Percentiles rank a stretch among this genome's conserved stretches.
phyloP scores from a whole-genome alignment of 2,888 invertebrate genomes.

The Heliconius charithonia region DNA sequence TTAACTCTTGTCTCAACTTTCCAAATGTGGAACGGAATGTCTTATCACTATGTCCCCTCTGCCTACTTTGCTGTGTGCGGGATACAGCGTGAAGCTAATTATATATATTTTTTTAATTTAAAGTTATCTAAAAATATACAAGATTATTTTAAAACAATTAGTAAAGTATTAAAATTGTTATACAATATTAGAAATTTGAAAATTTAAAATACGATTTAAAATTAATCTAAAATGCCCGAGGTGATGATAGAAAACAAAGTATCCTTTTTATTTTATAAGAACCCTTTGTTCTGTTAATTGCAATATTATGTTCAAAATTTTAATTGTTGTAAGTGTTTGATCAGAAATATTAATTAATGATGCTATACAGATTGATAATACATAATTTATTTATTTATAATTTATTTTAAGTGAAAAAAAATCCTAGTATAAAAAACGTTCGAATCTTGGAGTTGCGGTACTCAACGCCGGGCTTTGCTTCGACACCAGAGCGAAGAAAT shows the following conservation, averaged over 20 bases:
- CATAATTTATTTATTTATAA: too few relatives aligned
- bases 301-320: slow-evolving; percentile 72
- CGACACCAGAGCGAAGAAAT: too few relatives aligned
- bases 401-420: too few relatives aligned
- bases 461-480: too few relatives aligned
- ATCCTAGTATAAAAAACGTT: too few relatives aligned
- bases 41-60: too few relatives aligned
- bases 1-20: neutral
- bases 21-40: too few relatives aligned
- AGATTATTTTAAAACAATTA: neutral
- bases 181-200: slow-evolving; percentile 49
- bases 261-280: slow-evolving; percentile 68
- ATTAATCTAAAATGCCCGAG: slow-evolving; percentile 68
- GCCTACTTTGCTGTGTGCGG: too few relatives aligned
- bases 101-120: too few relatives aligned
- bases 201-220: slow-evolving; percentile 66
- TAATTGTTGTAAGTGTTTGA: slow-evolving; percentile 50
- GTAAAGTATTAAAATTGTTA: neutral
- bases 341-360: neutral
- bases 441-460: too few relatives aligned
- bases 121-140: neutral
- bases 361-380: too few relatives aligned
- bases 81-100: too few relatives aligned
- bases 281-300: slow-evolving; percentile 69
- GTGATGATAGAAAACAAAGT: slow-evolving; percentile 55